A percentile compares a stretch with the other conserved stretches of the same genome.
Evolutionary conservation across 2,888 invertebrate species (phyloP).

Genomic region (Lobophora halterata): DNA sequence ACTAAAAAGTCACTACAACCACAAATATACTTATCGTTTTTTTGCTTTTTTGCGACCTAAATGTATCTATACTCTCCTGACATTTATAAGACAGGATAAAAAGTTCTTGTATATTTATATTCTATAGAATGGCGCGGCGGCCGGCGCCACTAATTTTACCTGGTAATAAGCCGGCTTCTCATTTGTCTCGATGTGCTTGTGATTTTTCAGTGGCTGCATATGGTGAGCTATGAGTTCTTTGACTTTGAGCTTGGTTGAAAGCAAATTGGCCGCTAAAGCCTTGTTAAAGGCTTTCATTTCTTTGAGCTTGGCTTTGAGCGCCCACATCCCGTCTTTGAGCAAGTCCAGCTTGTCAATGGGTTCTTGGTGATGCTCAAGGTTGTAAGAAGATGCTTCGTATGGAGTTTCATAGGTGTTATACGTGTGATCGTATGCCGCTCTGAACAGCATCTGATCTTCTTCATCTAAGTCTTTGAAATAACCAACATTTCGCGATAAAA

Average conservation of each 20-base stretch:
- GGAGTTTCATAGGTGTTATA: conserved; percentile 6
- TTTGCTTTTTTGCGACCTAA: too few species aligned
- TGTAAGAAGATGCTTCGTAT: conserved; percentile 22
- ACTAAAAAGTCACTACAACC: too few species aligned
- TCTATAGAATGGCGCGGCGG: too few species aligned
- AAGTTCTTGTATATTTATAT: too few species aligned
- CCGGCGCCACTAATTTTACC: conserved; percentile 35
- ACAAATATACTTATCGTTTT: too few species aligned
- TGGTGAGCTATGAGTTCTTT: conserved; percentile 58
- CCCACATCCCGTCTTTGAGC: conserved; percentile 67
- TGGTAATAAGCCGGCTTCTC: conserved; percentile 61
- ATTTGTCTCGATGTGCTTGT: conserved; percentile 45
- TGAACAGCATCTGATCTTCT: conserved; percentile 62
- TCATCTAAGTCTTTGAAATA: conserved; percentile 59
- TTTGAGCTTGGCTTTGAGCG: conserved; percentile 62
- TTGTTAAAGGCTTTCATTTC: conserved; percentile 67
- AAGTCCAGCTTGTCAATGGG: conserved; percentile 60
- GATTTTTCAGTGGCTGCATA: conserved; percentile 46
- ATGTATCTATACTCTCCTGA: too few species aligned
- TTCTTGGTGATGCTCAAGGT: conserved; percentile 50
- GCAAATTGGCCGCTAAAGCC: conserved; percentile 61
- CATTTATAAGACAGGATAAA: too few species aligned
- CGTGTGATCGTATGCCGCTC: conserved; percentile 70
- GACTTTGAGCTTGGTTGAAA: conserved; percentile 61
- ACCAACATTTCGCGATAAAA: conserved; percentile 47